Conservation (phyloP, 1,140 invertebrate species). For the Diabrotica undecimpunctata region DNA sequence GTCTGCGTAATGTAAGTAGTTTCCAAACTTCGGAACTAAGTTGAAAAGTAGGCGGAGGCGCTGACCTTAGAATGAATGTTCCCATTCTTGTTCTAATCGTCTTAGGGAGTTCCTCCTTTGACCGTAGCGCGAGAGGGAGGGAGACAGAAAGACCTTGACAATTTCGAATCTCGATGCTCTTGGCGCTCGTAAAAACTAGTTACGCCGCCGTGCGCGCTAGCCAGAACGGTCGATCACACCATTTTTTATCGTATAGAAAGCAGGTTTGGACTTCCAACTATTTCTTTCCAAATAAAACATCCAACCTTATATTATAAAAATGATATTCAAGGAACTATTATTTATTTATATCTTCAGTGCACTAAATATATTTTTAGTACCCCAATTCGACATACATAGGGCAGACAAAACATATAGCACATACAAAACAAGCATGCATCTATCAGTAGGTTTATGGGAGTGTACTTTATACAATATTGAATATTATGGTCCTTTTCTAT, state of each 20-base stretch:
- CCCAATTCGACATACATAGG: no score
- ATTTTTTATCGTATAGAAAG: slow-evolving; percentile 23
- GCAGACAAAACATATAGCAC: no score
- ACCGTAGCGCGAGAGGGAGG: not conserved
- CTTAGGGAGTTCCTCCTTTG: not conserved
- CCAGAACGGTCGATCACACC: slow-evolving; percentile 39
- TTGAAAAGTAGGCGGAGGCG: not conserved
- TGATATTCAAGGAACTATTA: no score
- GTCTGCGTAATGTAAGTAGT: not conserved
- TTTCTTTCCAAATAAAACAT: no score
- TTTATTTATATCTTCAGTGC: no score
- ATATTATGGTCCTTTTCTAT: no score
- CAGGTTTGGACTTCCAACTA: not conserved
- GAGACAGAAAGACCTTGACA: not conserved
- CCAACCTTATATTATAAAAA: no score
- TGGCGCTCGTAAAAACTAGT: slow-evolving; percentile 23
- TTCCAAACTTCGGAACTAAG: not conserved
- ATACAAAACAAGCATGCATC: no score
- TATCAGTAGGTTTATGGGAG: no score
- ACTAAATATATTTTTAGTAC: no score
- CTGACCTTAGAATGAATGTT: slow-evolving; percentile 2
- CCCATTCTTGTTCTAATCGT: not conserved
- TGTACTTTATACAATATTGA: no score
- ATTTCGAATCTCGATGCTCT: slow-evolving; percentile 7
- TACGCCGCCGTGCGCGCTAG: slow-evolving; percentile 30